phyloP scores from a whole-genome alignment of 2,113 vertebrate genomes.

The Cygnus atratus region DNA sequence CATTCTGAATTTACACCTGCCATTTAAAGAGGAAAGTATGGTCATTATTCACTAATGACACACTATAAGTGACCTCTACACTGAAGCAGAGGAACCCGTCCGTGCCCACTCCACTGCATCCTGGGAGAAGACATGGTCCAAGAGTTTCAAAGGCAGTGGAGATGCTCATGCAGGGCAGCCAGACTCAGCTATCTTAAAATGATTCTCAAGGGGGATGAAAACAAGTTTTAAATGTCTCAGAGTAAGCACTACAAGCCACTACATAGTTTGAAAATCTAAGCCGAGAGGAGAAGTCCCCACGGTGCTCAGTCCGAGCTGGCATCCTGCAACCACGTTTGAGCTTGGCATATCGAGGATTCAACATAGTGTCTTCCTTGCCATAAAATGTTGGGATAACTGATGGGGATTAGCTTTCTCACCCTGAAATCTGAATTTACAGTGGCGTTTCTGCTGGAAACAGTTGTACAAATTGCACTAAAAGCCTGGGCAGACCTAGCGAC shows the following conservation, averaged over 20 bases:
- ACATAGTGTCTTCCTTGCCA: background rate
- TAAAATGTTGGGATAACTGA: background rate
- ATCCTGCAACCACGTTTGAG: background rate
- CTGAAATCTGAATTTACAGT: background rate
- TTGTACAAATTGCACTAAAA: background rate
- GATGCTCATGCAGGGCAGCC: background rate
- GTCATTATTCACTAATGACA: slow-evolving; percentile 55
- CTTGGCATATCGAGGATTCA: background rate
- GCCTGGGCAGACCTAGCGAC: background rate
- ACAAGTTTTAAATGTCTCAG: background rate
- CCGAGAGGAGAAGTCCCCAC: background rate
- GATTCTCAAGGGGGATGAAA: background rate
- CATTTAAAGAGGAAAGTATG: slow-evolving; percentile 7
- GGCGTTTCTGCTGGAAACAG: background rate
- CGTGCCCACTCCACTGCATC: background rate
- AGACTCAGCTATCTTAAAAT: background rate
- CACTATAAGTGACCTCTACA: slow-evolving; percentile 38
- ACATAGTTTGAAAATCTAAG: background rate
- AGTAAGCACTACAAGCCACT: background rate
- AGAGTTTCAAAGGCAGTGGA: background rate
- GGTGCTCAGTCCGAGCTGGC: background rate
- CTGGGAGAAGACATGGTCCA: background rate
- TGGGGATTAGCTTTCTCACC: background rate
- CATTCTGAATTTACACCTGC: background rate
- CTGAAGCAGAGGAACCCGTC: background rate